These are phyloP conservation scores for Apodemus sylvaticus DNA, from an alignment of 2,113 vertebrate species.

Conservation along the genomic window DNA sequence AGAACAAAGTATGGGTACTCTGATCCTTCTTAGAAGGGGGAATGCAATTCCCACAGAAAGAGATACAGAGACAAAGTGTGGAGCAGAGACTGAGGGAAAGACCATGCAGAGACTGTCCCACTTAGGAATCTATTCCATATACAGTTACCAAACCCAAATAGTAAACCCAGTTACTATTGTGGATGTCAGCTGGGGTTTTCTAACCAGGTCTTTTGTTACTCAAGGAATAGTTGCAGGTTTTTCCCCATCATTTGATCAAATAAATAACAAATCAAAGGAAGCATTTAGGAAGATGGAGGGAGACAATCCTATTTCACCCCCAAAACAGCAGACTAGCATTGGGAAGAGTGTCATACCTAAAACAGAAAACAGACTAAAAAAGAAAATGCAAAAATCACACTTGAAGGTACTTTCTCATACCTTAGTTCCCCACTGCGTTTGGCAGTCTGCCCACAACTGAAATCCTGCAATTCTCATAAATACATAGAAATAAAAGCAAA, in stretches of 20 bases:
- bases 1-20: too few species aligned
- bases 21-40: too few species aligned
- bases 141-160: too few species aligned
- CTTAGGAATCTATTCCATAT: too few species aligned
- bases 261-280: not conserved
- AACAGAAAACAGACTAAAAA: not conserved
- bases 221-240: too few species aligned
- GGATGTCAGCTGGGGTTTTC: not conserved
- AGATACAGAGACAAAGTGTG: too few species aligned
- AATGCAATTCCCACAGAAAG: too few species aligned
- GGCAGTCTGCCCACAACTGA: not conserved
- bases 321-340: not conserved
- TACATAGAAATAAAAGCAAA: not conserved
- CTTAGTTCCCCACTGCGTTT: not conserved
- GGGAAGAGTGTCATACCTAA: not conserved
- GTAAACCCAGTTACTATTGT: too few species aligned
- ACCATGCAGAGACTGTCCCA: too few species aligned
- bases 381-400: constrained; percentile 8
- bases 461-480: constrained; percentile 21
- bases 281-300: not conserved
- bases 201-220: not conserved
- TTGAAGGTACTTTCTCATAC: not conserved
- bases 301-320: not conserved
- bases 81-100: too few species aligned
- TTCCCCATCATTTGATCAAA: not conserved